Base-by-base conservation (phyloP, 1,140 invertebrate genomes). In the Scaptomyza graminum region DNA sequence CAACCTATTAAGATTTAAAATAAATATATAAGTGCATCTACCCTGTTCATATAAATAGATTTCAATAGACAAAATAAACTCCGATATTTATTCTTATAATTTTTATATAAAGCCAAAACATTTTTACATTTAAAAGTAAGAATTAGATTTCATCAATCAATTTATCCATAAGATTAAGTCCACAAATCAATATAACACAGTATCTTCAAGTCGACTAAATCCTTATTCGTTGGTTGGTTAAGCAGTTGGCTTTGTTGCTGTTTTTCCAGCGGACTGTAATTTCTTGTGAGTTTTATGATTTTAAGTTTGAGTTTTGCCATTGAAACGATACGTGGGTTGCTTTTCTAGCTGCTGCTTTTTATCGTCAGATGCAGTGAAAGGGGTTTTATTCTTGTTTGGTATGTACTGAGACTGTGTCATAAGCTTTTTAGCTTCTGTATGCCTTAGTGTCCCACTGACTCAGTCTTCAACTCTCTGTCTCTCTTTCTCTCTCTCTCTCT, bases 261-360 rank as follows among this genome's bases (percentile, higher is more conserved):
- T 68, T 68, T 49, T 52, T 46, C 9, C 34, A 46, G 18, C 39
- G 25, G 18, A 31, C 9, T 57, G 41, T 49, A 57, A 65, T 65
- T 59, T 51, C 25, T 50, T 50, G 34, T 55, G 31, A 43, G 11
- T 51, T 62, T 68, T 55, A 68, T 68, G 49, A 62, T 54, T 62
- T 54, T 62, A 37, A 31, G 43, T 63, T 55, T 51, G 16, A 11
- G 18, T 34, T 37, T 62, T 62, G 37, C 37, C 54, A 34, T 47
- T 13, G n/a, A 9, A 51, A 22, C 22, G 34, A 5, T 2, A 18
- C 46, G 34, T 43, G 2, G 0, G 5, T 15, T 56, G 31, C 11
- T 39, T 39, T 9, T 41, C 13, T 49, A 25, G 13, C 18, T 47
- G 51, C 12, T 39, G 28, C 18, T 47, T 46, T 46, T 57, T 57